Evolutionary conservation across 2,113 vertebrate genomes (phyloP).

Genomic region (Psilopogon haemacephalus): DNA sequence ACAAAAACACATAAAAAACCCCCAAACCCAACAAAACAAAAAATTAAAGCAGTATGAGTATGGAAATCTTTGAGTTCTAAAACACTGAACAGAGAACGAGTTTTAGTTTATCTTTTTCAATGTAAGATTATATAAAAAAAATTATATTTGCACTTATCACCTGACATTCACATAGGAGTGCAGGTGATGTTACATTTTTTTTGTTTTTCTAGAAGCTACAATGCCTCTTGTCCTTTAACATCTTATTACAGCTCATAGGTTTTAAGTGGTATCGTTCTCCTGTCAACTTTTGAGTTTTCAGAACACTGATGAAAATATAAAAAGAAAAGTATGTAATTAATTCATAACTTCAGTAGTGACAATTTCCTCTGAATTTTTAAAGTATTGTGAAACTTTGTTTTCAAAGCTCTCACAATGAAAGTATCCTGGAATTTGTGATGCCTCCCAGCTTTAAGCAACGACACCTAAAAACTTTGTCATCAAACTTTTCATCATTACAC

Average conservation of each 20-base stretch:
- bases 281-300: neutral
- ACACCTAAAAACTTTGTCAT: neutral
- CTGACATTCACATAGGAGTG: neutral
- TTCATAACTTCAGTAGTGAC: neutral
- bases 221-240: neutral
- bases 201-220: neutral
- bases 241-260: neutral
- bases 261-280: neutral
- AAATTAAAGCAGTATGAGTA: neutral
- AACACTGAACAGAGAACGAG: neutral
- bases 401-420: neutral
- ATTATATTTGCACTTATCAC: neutral
- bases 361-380: conserved; percentile 19
- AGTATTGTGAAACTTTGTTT: neutral
- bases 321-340: conserved; percentile 12
- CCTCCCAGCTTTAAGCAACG: neutral
- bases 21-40: neutral
- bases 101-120: neutral
- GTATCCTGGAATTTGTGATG: neutral
- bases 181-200: neutral
- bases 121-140: neutral
- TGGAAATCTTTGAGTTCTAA: conserved; percentile 5
- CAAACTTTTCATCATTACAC: neutral
- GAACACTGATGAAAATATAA: conserved; percentile 13
- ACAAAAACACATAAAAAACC: too few species aligned